Percentiles rank a stretch among this genome's conserved stretches.
These are phyloP conservation scores for Drosophila tani DNA, from an alignment of 1,140 invertebrate genomes.

Conservation along the genomic window DNA sequence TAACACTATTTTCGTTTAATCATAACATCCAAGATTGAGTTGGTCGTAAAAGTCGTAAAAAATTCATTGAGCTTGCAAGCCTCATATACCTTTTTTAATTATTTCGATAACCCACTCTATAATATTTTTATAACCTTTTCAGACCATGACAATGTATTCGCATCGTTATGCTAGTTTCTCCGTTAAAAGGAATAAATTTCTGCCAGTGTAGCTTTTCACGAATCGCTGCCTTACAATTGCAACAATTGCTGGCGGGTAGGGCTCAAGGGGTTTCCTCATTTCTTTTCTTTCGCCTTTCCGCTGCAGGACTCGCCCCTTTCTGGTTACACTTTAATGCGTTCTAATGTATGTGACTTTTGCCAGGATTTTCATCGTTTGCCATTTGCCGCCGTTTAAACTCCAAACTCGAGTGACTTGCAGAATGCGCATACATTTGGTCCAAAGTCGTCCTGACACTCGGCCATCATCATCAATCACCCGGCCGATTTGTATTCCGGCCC, in stretches of 20 bases:
- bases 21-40: background rate
- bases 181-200: background rate
- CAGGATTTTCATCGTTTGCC: slow-evolving; percentile 61
- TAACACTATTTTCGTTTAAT: background rate
- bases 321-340: slow-evolving; percentile 83
- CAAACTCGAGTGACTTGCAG: slow-evolving; percentile 72
- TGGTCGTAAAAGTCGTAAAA: background rate
- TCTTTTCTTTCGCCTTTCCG: slow-evolving; percentile 38
- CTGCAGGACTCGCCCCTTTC: slow-evolving; percentile 56
- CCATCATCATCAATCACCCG: slow-evolving; percentile 72
- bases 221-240: slow-evolving; percentile 45
- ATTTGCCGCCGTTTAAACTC: slow-evolving; percentile 52
- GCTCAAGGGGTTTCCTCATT: slow-evolving; percentile 53
- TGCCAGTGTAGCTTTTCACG: slow-evolving; percentile 40
- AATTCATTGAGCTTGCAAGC: background rate
- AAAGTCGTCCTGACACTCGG: slow-evolving; percentile 60
- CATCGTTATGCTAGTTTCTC: no score
- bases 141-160: background rate
- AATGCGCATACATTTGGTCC: slow-evolving; percentile 33
- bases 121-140: background rate
- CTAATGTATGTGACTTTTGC: slow-evolving; percentile 84
- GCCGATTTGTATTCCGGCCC: slow-evolving; percentile 41
- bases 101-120: background rate
- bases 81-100: background rate
- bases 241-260: slow-evolving; percentile 48